Percentiles rank a stretch among this genome's conserved stretches.
Evolutionary conservation across 2,113 vertebrate genomes (phyloP).

Genomic region (Martes martes): DNA sequence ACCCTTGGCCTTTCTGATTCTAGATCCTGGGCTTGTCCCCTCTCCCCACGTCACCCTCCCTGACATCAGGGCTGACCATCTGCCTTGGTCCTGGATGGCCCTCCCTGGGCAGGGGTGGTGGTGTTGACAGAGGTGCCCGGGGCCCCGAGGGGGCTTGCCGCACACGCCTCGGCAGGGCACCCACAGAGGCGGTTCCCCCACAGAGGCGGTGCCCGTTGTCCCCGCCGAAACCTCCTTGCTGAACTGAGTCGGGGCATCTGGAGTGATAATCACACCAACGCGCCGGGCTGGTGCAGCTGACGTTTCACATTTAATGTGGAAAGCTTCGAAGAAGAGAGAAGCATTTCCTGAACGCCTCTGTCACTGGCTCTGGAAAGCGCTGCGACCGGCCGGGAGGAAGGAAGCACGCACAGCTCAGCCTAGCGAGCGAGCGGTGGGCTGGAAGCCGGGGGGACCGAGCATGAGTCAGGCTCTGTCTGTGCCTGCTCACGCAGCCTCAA

Average conservation of each 20-base stretch:
- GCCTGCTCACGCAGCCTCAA: neutral
- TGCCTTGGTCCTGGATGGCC: fast-evolving
- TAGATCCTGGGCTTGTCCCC: neutral
- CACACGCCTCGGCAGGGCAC: fast-evolving
- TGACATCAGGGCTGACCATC: fast-evolving
- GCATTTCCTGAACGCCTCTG: neutral
- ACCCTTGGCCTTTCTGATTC: neutral
- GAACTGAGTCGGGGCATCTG: neutral
- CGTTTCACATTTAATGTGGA: neutral
- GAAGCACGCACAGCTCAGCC: fast-evolving
- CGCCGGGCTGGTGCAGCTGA: fast-evolving
- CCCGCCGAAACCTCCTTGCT: neutral
- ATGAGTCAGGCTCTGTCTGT: fast-evolving
- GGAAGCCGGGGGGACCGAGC: fast-evolving
- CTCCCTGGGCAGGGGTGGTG: fast-evolving
- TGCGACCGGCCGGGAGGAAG: fast-evolving
- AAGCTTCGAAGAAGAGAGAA: neutral
- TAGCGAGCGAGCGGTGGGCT: neutral
- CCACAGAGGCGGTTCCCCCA: neutral
- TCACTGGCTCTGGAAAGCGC: neutral
- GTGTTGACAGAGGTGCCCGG: too few species aligned
- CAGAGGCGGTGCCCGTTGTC: neutral
- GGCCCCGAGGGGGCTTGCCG: fast-evolving
- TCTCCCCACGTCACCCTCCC: neutral
- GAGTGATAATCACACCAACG: neutral